phyloP scores from a whole-genome alignment of 2,113 vertebrate species.

The Diphyllodes magnificus region DNA sequence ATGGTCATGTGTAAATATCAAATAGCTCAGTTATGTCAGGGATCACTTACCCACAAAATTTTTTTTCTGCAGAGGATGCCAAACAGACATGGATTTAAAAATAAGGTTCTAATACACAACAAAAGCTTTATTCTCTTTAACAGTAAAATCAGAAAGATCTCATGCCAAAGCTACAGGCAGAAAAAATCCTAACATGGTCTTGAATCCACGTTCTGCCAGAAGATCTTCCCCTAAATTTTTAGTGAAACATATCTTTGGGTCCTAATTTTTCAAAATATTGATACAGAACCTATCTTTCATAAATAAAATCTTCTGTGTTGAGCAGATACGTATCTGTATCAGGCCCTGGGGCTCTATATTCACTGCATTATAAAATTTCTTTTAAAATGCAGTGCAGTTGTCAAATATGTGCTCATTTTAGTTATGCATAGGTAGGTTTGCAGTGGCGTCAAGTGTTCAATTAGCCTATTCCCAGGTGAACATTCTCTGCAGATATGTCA shows the following conservation, averaged over 20 bases:
- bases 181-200: neutral
- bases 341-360: neutral
- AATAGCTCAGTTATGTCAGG: neutral
- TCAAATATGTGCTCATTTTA: slow-evolving; percentile 35
- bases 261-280: neutral
- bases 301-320: neutral
- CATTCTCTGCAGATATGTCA: slow-evolving; percentile 25
- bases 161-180: neutral
- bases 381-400: slow-evolving; percentile 25
- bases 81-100: neutral
- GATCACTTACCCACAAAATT: neutral
- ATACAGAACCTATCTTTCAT: neutral
- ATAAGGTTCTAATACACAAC: neutral
- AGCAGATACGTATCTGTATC: neutral
- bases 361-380: slow-evolving; percentile 21
- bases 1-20: neutral
- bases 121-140: neutral
- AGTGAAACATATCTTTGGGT: neutral
- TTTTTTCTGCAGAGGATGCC: neutral
- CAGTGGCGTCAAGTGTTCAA: slow-evolving; percentile 22
- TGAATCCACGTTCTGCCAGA: neutral
- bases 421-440: slow-evolving; percentile 29
- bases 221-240: neutral
- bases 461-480: slow-evolving; percentile 32
- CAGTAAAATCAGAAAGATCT: neutral